A percentile compares a stretch with the other conserved stretches of the same genome.
phyloP scores from a whole-genome alignment of 2,888 invertebrate species.

The Limulus polyphemus region DNA sequence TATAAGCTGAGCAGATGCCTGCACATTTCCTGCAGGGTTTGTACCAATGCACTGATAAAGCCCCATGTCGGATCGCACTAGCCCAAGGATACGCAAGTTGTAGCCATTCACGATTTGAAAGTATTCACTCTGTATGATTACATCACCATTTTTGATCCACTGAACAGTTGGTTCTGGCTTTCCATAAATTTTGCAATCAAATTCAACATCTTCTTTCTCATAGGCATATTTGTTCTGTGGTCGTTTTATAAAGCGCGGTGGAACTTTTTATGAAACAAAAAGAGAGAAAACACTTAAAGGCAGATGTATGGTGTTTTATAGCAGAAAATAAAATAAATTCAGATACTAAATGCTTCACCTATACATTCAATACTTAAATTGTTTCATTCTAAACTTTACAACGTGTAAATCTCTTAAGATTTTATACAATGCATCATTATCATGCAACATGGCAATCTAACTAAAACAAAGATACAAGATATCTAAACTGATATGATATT shows the following conservation, averaged over 20 bases:
- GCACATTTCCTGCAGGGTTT: conserved; percentile 73
- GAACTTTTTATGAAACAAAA: conserved; percentile 43
- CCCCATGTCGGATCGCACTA: conserved; percentile 74
- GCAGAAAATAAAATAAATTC: too few relatives aligned
- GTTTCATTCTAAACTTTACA: too few relatives aligned
- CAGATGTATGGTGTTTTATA: too few relatives aligned
- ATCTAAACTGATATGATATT: too few relatives aligned
- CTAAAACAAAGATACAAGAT: too few relatives aligned
- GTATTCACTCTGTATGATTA: conserved; percentile 74
- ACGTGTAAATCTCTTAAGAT: too few relatives aligned
- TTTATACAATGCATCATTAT: too few relatives aligned
- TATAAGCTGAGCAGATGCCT: conserved; percentile 61
- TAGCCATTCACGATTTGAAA: conserved; percentile 49
- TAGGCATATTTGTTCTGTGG: conserved; percentile 57
- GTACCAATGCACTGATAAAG: conserved; percentile 88
- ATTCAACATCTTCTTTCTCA: conserved; percentile 72
- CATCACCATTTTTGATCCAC: conserved; percentile 91
- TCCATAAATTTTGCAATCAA: conserved; percentile 74
- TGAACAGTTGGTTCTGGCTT: conserved; percentile 66
- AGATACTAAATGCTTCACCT: too few relatives aligned
- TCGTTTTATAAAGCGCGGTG: conserved; percentile 57
- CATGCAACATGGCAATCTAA: too few relatives aligned
- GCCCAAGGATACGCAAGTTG: conserved; percentile 69
- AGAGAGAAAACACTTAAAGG: not conserved
- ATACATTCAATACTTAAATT: too few relatives aligned